phyloP scores from a whole-genome alignment of 1,140 invertebrate species.

The Onthophagus taurus region DNA sequence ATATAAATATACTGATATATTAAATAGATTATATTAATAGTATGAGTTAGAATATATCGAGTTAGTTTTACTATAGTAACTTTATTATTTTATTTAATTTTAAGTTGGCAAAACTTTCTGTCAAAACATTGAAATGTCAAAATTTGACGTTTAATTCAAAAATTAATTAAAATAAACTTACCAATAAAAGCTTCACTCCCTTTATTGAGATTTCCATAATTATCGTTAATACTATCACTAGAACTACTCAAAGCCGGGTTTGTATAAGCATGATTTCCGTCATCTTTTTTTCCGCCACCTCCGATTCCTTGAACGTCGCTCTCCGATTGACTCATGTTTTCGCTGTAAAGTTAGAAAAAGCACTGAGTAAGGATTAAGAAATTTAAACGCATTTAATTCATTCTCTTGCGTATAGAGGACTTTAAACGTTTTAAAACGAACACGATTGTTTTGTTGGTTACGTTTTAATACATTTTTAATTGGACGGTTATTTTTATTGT shows the following conservation, averaged over 20 bases:
- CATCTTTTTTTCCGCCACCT: neutral
- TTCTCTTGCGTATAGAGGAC: neutral
- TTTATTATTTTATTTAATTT: neutral
- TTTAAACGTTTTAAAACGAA: neutral
- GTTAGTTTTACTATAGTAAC: neutral
- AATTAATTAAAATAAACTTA: slow-evolving; percentile 3
- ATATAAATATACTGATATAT: neutral
- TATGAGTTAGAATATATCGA: neutral
- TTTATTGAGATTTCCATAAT: neutral
- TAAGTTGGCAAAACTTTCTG: neutral
- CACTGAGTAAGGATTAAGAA: neutral
- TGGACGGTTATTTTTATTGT: neutral
- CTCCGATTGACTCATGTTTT: slow-evolving; percentile 11
- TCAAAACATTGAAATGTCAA: neutral
- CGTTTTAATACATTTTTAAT: neutral
- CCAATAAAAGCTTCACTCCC: slow-evolving; percentile 10
- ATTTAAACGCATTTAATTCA: neutral
- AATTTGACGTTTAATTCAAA: neutral
- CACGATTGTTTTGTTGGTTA: neutral
- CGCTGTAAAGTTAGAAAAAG: slow-evolving; percentile 6
- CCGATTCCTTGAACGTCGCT: slow-evolving; percentile 8
- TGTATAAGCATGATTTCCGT: neutral
- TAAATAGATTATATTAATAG: too few relatives aligned
- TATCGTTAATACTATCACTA: slow-evolving; percentile 2
- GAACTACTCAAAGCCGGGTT: slow-evolving; percentile 6